Percentiles rank a stretch among this genome's conserved stretches.
These are phyloP conservation scores for Phylloscopus collybita DNA, from an alignment of 2,797 vertebrate species.

Conservation along the genomic window DNA sequence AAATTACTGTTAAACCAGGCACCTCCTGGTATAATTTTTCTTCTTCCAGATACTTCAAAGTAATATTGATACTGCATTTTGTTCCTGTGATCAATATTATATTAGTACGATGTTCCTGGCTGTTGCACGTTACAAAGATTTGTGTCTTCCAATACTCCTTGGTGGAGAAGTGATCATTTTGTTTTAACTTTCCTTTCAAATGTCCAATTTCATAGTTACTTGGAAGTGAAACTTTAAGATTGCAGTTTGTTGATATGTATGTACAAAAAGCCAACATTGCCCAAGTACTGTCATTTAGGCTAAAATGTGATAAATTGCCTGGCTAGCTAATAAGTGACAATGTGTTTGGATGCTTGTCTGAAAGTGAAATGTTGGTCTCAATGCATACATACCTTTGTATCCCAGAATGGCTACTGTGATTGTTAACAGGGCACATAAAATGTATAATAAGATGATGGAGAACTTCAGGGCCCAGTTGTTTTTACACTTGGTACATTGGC, in stretches of 20 bases:
- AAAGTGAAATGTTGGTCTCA: background rate
- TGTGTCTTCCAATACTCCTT: background rate
- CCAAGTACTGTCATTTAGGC: background rate
- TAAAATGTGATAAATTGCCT: background rate
- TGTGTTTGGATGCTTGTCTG: background rate
- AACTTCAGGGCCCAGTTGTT: conserved; percentile 96
- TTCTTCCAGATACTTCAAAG: background rate
- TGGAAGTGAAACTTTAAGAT: background rate
- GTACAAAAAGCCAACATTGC: background rate
- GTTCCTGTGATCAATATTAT: background rate
- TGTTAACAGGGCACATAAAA: conserved; percentile 90
- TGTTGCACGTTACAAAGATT: background rate
- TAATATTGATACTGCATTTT: background rate
- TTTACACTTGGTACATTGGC: conserved; percentile 96
- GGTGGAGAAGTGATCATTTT: background rate
- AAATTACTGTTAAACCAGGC: background rate
- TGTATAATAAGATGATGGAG: conserved; percentile 91
- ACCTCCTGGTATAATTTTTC: background rate
- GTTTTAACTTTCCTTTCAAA: background rate
- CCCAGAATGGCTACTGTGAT: conserved; percentile 93
- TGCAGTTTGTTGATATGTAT: background rate
- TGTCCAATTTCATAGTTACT: background rate
- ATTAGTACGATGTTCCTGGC: background rate
- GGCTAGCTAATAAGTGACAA: background rate
- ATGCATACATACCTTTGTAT: conserved; percentile 89